Percentiles rank a stretch among this genome's conserved stretches.
phyloP scores from a whole-genome alignment of 2,113 vertebrate genomes.

The Phalacrocorax brasilianus region DNA sequence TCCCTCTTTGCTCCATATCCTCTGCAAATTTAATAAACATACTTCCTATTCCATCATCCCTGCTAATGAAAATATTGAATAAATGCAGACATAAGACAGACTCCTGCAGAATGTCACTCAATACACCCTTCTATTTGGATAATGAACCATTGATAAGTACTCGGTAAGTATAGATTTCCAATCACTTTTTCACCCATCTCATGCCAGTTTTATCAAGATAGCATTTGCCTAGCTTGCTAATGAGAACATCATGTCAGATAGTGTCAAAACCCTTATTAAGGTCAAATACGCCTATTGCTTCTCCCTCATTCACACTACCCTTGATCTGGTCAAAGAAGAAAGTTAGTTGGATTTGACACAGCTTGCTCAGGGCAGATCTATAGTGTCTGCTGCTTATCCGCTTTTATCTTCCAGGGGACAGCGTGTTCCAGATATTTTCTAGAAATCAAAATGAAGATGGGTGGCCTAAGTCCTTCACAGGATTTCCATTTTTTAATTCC shows the following conservation, averaged over 20 bases:
- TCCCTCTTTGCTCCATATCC: slow-evolving; percentile 40
- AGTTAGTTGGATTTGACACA: not conserved
- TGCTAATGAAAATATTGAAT: slow-evolving; percentile 63
- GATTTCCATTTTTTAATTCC: not conserved
- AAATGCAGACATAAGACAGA: slow-evolving; percentile 38
- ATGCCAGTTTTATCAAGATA: not conserved
- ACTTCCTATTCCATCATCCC: slow-evolving; percentile 46
- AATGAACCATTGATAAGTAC: slow-evolving; percentile 47
- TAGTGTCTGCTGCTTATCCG: accelerated
- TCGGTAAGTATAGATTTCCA: slow-evolving; percentile 51
- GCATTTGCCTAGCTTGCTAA: not conserved
- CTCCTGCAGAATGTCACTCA: slow-evolving; percentile 62
- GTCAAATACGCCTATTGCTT: not conserved
- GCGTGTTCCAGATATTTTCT: not conserved
- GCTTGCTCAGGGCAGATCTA: not conserved
- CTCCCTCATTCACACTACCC: not conserved
- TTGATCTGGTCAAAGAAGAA: not conserved
- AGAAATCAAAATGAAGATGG: not conserved
- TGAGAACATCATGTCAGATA: not conserved
- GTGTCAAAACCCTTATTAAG: slow-evolving; percentile 24
- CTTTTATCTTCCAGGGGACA: not conserved
- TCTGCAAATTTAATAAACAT: slow-evolving; percentile 61
- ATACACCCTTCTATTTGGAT: slow-evolving; percentile 53
- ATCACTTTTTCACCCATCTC: slow-evolving; percentile 27
- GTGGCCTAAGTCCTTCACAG: not conserved